Conservation (phyloP, 2,888 invertebrate genomes). For the Augiades crinisus region DNA sequence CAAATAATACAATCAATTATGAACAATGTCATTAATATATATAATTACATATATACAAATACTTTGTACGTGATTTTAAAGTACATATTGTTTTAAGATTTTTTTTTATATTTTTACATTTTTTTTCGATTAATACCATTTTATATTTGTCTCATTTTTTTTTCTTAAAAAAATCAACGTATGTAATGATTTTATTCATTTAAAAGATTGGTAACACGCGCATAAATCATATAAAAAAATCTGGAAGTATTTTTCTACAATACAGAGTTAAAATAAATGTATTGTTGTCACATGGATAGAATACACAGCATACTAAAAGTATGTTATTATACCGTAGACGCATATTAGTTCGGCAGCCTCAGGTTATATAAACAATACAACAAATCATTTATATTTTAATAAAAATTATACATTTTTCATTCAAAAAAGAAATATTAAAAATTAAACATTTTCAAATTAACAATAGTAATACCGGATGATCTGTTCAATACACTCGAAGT, state of each 20-base stretch:
- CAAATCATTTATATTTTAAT: neutral
- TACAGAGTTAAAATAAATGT: slow-evolving; percentile 16
- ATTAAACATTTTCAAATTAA: no score
- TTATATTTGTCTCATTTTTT: neutral
- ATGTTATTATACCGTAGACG: neutral
- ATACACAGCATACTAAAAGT: slow-evolving; percentile 12
- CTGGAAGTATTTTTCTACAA: slow-evolving; percentile 15
- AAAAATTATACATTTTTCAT: no score
- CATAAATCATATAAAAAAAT: slow-evolving; percentile 12
- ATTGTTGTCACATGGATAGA: slow-evolving; percentile 4
- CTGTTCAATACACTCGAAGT: no score
- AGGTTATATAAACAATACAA: neutral
- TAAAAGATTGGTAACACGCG: slow-evolving; percentile 11
- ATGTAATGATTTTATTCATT: slow-evolving; percentile 22
- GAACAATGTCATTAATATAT: no score
- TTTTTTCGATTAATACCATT: neutral
- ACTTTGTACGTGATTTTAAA: no score
- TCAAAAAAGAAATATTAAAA: no score
- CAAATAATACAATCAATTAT: no score
- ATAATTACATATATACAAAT: no score
- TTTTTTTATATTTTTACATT: no score
- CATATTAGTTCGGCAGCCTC: neutral
- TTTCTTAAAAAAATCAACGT: neutral
- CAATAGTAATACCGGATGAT: no score
- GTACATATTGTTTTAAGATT: no score